A percentile compares a stretch with the other conserved stretches of the same genome.
These are phyloP conservation scores for Zaprionus lineosus DNA, from an alignment of 2,888 invertebrate genomes.

Conservation along the genomic window DNA sequence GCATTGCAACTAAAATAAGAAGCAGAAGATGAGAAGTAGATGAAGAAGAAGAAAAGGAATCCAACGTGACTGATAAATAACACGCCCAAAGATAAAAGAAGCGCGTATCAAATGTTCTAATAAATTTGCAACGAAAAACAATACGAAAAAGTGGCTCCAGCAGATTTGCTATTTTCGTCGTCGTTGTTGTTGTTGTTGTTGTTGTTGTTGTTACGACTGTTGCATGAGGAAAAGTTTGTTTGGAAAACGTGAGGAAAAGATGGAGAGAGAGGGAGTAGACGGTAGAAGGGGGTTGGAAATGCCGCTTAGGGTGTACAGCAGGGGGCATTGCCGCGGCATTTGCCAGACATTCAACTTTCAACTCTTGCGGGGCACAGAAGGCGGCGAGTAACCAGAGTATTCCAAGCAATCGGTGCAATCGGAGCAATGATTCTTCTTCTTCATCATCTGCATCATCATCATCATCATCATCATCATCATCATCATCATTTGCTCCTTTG, in stretches of 20 bases:
- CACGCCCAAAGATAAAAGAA: slow-evolving; percentile 68
- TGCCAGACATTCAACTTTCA: slow-evolving; percentile 81
- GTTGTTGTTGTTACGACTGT: no score
- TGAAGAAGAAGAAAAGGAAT: slow-evolving; percentile 56
- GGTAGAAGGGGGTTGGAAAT: slow-evolving; percentile 23
- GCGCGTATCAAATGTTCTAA: slow-evolving; percentile 69
- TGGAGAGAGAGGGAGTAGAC: neutral
- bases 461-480: no score
- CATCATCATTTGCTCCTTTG: slow-evolving; percentile 24
- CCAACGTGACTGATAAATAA: slow-evolving; percentile 79
- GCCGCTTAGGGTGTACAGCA: slow-evolving; percentile 47
- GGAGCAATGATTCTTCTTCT: no score
- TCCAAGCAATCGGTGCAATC: no score
- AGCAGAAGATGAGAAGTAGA: neutral
- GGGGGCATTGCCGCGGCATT: slow-evolving; percentile 77
- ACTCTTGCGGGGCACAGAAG: slow-evolving; percentile 60
- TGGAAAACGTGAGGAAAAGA: neutral
- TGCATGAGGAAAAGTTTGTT: slow-evolving; percentile 66
- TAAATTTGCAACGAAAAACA: slow-evolving; percentile 76
- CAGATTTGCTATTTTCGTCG: slow-evolving; percentile 21
- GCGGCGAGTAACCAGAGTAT: slow-evolving; percentile 1
- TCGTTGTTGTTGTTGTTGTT: no score
- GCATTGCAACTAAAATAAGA: no score
- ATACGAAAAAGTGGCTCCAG: slow-evolving; percentile 38
- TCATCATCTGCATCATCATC: no score